A percentile compares a stretch with the other conserved stretches of the same genome.
Evolutionary conservation across 2,888 invertebrate species (phyloP).

Genomic region (Metallyticus violacea): DNA sequence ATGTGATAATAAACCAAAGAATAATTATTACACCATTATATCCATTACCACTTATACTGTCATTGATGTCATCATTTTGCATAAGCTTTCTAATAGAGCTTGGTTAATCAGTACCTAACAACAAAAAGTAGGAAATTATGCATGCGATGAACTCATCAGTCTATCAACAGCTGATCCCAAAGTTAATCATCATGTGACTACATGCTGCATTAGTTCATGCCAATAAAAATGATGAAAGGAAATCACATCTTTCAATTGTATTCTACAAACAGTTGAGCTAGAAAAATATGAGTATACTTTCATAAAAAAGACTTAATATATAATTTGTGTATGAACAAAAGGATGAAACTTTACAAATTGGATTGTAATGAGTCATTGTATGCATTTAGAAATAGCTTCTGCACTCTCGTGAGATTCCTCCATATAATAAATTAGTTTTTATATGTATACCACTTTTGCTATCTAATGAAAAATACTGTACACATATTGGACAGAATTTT

Average conservation of each 20-base stretch:
- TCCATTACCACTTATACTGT: background rate
- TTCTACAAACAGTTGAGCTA: background rate
- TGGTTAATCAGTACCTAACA: background rate
- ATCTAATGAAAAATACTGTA: too few relatives aligned
- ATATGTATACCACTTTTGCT: too few relatives aligned
- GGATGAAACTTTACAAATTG: too few relatives aligned
- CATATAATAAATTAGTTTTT: too few relatives aligned
- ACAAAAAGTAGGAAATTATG: background rate
- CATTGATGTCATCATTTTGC: background rate
- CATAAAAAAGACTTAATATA: background rate
- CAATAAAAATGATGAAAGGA: background rate
- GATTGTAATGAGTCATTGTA: too few relatives aligned
- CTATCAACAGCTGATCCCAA: background rate
- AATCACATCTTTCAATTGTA: background rate
- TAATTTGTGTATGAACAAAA: too few relatives aligned
- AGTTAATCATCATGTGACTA: background rate
- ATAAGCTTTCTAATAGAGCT: background rate
- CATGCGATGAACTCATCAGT: background rate
- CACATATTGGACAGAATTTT: too few relatives aligned
- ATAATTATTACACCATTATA: background rate
- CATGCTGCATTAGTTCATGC: background rate
- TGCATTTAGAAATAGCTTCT: too few relatives aligned
- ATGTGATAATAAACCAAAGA: background rate
- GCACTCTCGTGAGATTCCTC: too few relatives aligned
- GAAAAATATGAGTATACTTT: background rate